phyloP scores from a whole-genome alignment of 2,113 vertebrate species.

The Agapornis roseicollis region DNA sequence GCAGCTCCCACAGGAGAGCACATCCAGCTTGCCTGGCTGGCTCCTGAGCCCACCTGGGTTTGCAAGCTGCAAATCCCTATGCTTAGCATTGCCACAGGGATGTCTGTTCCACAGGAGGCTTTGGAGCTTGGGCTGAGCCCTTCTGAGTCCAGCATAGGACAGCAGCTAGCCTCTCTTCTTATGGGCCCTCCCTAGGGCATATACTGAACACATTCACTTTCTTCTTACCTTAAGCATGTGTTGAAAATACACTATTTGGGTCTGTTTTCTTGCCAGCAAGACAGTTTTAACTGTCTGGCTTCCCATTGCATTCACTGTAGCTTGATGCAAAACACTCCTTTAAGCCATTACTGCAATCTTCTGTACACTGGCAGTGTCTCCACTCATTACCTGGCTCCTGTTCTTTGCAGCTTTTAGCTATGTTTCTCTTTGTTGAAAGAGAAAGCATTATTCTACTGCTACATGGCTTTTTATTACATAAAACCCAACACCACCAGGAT shows the following conservation, averaged over 20 bases:
- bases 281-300: neutral
- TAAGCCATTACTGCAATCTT: rapidly evolving
- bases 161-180: neutral
- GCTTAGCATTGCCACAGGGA: neutral
- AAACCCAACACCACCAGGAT: neutral
- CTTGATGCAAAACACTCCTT: neutral
- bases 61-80: neutral
- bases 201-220: rapidly evolving
- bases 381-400: neutral
- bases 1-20: neutral
- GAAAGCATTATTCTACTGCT: neutral
- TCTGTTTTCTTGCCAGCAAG: neutral
- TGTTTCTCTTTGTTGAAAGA: neutral
- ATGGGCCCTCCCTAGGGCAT: neutral
- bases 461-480: neutral
- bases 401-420: neutral
- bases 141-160: neutral
- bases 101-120: rapidly evolving
- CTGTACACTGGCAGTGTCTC: neutral
- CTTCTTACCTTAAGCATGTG: neutral
- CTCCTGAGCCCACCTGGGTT: neutral
- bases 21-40: too few species aligned
- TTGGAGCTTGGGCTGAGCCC: neutral
- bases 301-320: rapidly evolving
- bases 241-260: neutral